A percentile compares a stretch with the other conserved stretches of the same genome.
phyloP scores from a whole-genome alignment of 2,113 vertebrate species.

The Malurus melanocephalus region DNA sequence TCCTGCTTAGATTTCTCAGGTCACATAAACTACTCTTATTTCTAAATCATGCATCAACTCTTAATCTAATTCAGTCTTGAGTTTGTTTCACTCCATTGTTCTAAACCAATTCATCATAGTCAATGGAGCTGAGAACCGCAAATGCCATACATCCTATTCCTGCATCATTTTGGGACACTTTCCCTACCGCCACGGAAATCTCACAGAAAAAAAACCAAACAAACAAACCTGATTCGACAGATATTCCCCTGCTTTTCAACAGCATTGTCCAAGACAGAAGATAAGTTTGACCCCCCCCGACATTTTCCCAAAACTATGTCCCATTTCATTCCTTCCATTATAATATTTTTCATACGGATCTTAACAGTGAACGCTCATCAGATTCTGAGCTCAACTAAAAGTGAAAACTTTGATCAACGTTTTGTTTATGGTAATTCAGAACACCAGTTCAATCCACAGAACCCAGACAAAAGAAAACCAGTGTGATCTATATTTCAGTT shows the following conservation, averaged over 20 bases:
- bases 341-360: background rate
- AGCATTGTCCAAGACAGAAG: background rate
- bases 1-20: conserved; percentile 28
- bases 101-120: background rate
- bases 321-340: background rate
- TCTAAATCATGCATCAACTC: background rate
- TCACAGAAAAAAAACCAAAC: background rate
- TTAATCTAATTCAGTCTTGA: background rate
- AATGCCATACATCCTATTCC: background rate
- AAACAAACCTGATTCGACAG: background rate
- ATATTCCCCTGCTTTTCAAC: background rate
- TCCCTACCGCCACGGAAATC: background rate
- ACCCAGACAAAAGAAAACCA: background rate
- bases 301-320: background rate
- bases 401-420: background rate
- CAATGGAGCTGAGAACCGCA: background rate
- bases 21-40: background rate
- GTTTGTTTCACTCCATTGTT: background rate
- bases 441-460: background rate
- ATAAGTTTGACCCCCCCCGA: background rate
- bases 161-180: background rate
- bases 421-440: background rate
- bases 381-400: background rate
- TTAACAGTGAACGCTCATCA: background rate
- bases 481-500: background rate